Evolutionary conservation across 2,888 invertebrate genomes (phyloP).

Genomic region (Coenonympha glycerion): DNA sequence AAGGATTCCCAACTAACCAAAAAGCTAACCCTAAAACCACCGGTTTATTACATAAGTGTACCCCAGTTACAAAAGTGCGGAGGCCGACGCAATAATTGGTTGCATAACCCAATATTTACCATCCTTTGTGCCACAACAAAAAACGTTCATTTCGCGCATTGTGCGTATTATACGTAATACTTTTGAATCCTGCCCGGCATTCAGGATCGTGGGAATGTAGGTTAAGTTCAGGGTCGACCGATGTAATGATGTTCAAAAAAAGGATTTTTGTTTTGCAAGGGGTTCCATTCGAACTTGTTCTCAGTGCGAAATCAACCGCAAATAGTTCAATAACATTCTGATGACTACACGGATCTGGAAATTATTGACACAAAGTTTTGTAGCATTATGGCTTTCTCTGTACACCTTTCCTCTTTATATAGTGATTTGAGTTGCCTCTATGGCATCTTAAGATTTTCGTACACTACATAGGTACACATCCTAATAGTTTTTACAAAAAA

Average conservation of each 20-base stretch:
- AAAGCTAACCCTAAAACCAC: neutral
- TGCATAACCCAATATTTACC: constrained; percentile 33
- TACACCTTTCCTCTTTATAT: too few species aligned
- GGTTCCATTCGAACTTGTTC: constrained; percentile 42
- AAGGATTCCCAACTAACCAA: neutral
- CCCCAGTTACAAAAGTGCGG: constrained; percentile 16
- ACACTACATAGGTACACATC: too few species aligned
- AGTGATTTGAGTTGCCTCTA: too few species aligned
- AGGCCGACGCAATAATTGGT: constrained; percentile 15
- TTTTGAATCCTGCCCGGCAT: constrained; percentile 46
- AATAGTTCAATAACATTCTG: constrained; percentile 24
- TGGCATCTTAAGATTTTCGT: too few species aligned
- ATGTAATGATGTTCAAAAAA: constrained; percentile 34
- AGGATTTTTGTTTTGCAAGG: constrained; percentile 26
- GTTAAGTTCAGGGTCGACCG: constrained; percentile 61
- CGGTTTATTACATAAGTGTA: constrained; percentile 4
- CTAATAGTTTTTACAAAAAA: too few species aligned
- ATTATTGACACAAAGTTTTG: too few species aligned
- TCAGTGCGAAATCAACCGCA: constrained; percentile 40
- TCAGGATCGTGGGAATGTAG: constrained; percentile 63
- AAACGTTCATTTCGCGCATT: constrained; percentile 49
- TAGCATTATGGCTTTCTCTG: too few species aligned
- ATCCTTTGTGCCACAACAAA: constrained; percentile 42
- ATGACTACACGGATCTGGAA: too few species aligned
- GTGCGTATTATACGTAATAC: constrained; percentile 45